phyloP scores from a whole-genome alignment of 2,888 invertebrate genomes.

The Acronicta alni region DNA sequence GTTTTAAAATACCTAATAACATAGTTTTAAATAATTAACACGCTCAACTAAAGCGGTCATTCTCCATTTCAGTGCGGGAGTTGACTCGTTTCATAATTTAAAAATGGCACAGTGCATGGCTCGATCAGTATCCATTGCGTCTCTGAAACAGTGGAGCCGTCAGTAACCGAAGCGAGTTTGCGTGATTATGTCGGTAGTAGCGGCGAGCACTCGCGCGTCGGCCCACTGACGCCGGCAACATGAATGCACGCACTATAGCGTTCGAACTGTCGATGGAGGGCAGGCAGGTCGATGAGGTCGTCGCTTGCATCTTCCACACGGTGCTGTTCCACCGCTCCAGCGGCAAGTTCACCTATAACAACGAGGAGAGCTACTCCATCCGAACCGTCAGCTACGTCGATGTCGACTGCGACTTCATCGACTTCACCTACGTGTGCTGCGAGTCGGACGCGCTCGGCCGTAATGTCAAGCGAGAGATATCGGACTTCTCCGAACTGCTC shows the following conservation, averaged over 20 bases:
- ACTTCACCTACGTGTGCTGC: slow-evolving; percentile 98
- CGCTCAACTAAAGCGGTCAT: slow-evolving; percentile 76
- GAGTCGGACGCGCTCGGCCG: slow-evolving; percentile 94
- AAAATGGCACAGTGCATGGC: slow-evolving; percentile 74
- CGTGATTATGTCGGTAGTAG: slow-evolving; percentile 76
- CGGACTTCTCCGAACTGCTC: slow-evolving; percentile 93
- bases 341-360: slow-evolving; percentile 98
- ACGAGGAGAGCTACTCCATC: slow-evolving; percentile 98
- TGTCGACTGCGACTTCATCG: slow-evolving; percentile 99
- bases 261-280: slow-evolving; percentile 96
- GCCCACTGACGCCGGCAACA: slow-evolving; percentile 85
- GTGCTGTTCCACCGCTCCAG: slow-evolving; percentile 96
- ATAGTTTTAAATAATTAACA: slow-evolving; percentile 28
- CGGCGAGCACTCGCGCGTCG: slow-evolving; percentile 61
- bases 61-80: slow-evolving; percentile 85
- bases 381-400: slow-evolving; percentile 98
- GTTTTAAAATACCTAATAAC: slow-evolving; percentile 22
- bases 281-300: slow-evolving; percentile 97
- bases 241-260: slow-evolving; percentile 95
- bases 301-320: slow-evolving; percentile 97
- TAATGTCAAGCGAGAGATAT: slow-evolving; percentile 93
- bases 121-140: slow-evolving; percentile 53
- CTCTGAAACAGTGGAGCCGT: slow-evolving; percentile 50
- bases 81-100: slow-evolving; percentile 78
- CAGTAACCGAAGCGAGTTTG: slow-evolving; percentile 61